These are phyloP conservation scores for Gambelia wislizenii DNA, from an alignment of 2,797 vertebrate genomes.

Conservation along the genomic window DNA sequence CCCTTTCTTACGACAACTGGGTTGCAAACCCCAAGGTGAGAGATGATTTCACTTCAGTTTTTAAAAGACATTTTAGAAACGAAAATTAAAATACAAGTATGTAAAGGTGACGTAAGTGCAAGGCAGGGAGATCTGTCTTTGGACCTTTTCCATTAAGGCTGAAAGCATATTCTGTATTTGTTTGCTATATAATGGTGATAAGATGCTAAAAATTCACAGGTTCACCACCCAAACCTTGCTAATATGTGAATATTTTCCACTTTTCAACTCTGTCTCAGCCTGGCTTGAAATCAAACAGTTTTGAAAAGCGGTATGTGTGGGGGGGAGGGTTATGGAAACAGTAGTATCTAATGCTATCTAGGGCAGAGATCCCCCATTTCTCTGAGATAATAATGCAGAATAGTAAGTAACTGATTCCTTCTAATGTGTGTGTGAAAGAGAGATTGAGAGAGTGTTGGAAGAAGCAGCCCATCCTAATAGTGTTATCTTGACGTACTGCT, in stretches of 20 bases:
- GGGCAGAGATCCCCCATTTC: background rate
- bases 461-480: background rate
- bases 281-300: background rate
- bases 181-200: background rate
- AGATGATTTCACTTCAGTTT: constrained; percentile 4
- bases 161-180: background rate
- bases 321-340: background rate
- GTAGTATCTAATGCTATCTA: background rate
- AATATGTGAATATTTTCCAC: background rate
- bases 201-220: background rate
- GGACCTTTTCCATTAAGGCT: background rate
- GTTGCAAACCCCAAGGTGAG: constrained; percentile 1
- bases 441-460: background rate
- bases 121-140: background rate
- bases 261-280: background rate
- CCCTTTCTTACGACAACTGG: constrained; percentile 4
- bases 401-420: background rate
- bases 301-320: background rate
- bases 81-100: background rate
- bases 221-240: background rate
- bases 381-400: background rate
- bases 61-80: background rate
- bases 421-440: background rate
- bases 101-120: background rate
- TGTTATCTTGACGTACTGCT: background rate